Conservation (phyloP, 2,888 invertebrate genomes). For the Sphinx pinastri region DNA sequence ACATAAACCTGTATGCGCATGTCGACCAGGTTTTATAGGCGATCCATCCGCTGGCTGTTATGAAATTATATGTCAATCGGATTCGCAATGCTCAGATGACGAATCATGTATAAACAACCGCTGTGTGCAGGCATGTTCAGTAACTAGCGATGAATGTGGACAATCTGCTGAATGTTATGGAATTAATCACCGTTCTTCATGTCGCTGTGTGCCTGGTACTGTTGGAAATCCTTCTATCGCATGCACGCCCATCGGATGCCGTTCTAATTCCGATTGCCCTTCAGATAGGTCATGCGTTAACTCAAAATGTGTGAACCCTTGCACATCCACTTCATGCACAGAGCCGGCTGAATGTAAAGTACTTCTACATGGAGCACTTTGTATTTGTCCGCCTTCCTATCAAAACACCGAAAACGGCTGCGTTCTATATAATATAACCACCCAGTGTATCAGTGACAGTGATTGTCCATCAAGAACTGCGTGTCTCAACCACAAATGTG, state of each 20-base stretch:
- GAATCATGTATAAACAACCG: conserved; percentile 93
- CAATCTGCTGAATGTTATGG: conserved; percentile 91
- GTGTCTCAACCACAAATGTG: conserved; percentile 91
- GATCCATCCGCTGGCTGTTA: conserved; percentile 93
- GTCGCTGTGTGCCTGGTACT: conserved; percentile 92
- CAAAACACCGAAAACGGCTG: conserved; percentile 87
- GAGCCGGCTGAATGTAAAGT: conserved; percentile 89
- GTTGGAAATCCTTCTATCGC: conserved; percentile 91
- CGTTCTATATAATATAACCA: conserved; percentile 76
- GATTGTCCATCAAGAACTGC: conserved; percentile 93
- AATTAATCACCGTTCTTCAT: conserved; percentile 90
- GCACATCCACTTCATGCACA: conserved; percentile 88
- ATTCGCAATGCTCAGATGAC: conserved; percentile 91
- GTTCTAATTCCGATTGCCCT: conserved; percentile 91
- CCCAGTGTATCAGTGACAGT: conserved; percentile 89
- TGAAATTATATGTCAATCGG: conserved; percentile 88
- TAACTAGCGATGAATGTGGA: conserved; percentile 89
- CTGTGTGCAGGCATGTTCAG: conserved; percentile 91
- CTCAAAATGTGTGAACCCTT: conserved; percentile 90
- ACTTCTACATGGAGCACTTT: conserved; percentile 90
- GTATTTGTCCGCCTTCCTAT: conserved; percentile 91
- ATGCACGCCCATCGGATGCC: conserved; percentile 92
- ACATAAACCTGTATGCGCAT: conserved; percentile 95
- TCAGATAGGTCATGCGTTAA: conserved; percentile 92
- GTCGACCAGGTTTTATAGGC: conserved; percentile 92